A percentile compares a stretch with the other conserved stretches of the same genome.
Conservation (phyloP, 2,113 vertebrate genomes). For the Hemichromis elongatus region DNA sequence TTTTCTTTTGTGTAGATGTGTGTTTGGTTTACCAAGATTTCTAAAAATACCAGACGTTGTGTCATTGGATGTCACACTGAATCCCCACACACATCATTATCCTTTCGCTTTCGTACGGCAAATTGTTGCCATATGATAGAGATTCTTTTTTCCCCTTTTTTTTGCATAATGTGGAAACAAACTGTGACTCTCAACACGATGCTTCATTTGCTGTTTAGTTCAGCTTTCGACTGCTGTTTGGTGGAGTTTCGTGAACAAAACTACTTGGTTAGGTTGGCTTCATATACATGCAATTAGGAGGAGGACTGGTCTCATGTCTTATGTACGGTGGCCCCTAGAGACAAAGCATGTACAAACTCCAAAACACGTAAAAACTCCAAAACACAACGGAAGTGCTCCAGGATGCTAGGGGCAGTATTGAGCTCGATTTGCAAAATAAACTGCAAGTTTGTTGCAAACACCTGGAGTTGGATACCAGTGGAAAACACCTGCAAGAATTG, state of each 20-base stretch:
- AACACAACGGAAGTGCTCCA: no score
- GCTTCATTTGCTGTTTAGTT: not conserved
- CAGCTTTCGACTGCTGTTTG: not conserved
- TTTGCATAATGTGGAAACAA: not conserved
- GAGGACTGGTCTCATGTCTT: not conserved
- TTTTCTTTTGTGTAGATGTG: not conserved
- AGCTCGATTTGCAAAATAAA: no score
- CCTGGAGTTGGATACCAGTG: no score
- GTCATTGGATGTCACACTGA: not conserved
- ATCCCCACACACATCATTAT: not conserved
- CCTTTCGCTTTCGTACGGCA: not conserved
- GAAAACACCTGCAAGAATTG: no score
- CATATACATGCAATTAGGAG: fast-evolving
- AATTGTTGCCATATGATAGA: not conserved
- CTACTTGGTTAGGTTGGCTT: not conserved
- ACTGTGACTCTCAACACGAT: not conserved
- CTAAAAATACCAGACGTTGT: not conserved
- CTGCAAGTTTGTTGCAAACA: no score
- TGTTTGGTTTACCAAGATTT: not conserved
- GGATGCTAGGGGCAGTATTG: no score
- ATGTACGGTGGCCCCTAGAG: no score
- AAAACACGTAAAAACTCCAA: no score
- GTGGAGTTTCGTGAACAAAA: not conserved
- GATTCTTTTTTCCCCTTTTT: fast-evolving
- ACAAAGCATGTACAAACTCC: no score